Percentiles rank a stretch among this genome's conserved stretches.
phyloP scores from a whole-genome alignment of 2,888 invertebrate species.

The Caenorhabditis becei region DNA sequence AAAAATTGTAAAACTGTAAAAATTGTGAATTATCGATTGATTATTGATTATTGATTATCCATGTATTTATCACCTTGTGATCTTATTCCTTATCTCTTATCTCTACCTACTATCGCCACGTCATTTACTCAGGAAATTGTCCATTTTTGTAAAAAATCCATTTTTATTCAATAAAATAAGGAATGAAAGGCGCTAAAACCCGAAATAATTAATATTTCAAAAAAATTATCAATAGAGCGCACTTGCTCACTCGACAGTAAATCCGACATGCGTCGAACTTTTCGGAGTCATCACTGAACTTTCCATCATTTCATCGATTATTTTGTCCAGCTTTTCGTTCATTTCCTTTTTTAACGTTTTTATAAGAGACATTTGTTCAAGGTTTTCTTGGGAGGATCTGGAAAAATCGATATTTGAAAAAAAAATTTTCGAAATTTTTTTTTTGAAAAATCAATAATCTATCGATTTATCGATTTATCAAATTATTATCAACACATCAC shows the following conservation, averaged over 20 bases:
- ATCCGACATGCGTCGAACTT: slow-evolving; percentile 37
- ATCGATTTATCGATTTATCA: too few relatives aligned
- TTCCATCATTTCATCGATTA: slow-evolving; percentile 38
- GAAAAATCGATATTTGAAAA: neutral
- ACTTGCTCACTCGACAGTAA: slow-evolving; percentile 27
- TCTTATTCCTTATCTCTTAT: too few relatives aligned
- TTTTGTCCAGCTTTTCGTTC: slow-evolving; percentile 55
- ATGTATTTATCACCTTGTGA: too few relatives aligned
- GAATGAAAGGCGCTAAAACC: neutral
- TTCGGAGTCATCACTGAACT: slow-evolving; percentile 5
- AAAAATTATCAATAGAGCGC: neutral
- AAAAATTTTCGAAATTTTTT: too few relatives aligned
- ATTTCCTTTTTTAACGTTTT: slow-evolving; percentile 51
- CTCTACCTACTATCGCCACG: too few relatives aligned
- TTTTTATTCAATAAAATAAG: neutral
- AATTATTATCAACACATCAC: too few relatives aligned
- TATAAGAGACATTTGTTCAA: slow-evolving; percentile 37
- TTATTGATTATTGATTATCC: too few relatives aligned
- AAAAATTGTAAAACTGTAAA: neutral
- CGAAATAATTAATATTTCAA: neutral
- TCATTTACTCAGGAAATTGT: too few relatives aligned
- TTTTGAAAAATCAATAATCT: neutral
- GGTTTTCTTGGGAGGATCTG: slow-evolving; percentile 48
- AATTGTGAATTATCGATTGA: too few relatives aligned
- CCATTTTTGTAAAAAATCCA: too few relatives aligned